phyloP scores from a whole-genome alignment of 2,113 vertebrate genomes.

The Elgaria multicarinata region DNA sequence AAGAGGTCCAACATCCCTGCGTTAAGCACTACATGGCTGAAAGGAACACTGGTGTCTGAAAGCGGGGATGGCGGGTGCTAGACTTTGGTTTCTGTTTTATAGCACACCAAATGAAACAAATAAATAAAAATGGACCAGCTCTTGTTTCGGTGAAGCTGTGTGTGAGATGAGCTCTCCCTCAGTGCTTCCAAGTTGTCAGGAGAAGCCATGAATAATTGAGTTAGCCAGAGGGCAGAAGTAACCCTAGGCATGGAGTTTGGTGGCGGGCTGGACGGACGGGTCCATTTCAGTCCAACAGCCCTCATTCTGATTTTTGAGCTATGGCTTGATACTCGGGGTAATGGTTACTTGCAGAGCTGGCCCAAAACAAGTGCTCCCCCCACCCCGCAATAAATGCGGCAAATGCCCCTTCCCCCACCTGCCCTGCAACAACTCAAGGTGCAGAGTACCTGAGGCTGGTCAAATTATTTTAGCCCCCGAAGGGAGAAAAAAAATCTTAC shows the following conservation, averaged over 20 bases:
- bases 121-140: constrained; percentile 20
- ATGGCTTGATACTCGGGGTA: background rate
- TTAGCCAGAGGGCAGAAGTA: background rate
- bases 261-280: background rate
- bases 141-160: background rate
- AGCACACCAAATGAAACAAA: background rate
- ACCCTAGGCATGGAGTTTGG: background rate
- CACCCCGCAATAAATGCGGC: too few species aligned
- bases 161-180: background rate
- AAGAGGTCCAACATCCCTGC: background rate
- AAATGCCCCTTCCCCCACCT: too few species aligned
- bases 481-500: too few species aligned
- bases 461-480: too few species aligned
- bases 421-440: too few species aligned
- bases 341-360: background rate
- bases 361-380: too few species aligned
- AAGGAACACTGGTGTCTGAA: background rate
- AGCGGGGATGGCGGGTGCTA: background rate
- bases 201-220: background rate
- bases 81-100: constrained; percentile 3
- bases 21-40: background rate
- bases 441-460: too few species aligned
- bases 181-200: background rate
- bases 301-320: background rate
- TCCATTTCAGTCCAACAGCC: background rate